phyloP scores from a whole-genome alignment of 2,797 vertebrate species.

The Sebastes minor region DNA sequence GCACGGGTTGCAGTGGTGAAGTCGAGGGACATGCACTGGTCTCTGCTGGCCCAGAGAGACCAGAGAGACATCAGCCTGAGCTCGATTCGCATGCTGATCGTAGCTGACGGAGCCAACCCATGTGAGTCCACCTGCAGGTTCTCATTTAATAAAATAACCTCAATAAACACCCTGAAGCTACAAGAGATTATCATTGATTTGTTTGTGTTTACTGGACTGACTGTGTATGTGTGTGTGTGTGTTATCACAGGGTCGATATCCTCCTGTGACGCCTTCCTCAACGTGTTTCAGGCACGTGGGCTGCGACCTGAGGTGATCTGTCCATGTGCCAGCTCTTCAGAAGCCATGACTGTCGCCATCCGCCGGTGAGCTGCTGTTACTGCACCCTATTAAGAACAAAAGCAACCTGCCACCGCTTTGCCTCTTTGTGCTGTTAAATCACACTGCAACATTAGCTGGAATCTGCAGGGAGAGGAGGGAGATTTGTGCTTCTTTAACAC shows the following conservation, averaged over 20 bases:
- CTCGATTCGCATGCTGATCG: conserved; percentile 93
- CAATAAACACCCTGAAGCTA: conserved; percentile 13
- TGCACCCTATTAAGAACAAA: conserved; percentile 37
- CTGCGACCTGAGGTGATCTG: conserved; percentile 95
- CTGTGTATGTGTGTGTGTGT: conserved; percentile 1
- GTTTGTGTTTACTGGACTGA: background rate
- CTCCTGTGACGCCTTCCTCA: conserved; percentile 97
- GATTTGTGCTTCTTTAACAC: conserved; percentile 1
- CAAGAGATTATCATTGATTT: conserved; percentile 25
- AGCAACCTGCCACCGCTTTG: background rate
- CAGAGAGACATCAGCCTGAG: conserved; percentile 93
- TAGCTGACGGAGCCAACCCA: conserved; percentile 95
- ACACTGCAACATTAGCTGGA: conserved; percentile 23
- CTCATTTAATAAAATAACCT: conserved; percentile 14
- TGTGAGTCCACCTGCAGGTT: conserved; percentile 83
- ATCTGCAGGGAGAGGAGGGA: conserved; percentile 1
- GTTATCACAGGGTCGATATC: conserved; percentile 92
- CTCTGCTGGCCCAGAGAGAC: conserved; percentile 94
- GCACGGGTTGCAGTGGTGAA: conserved; percentile 93
- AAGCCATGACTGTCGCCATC: conserved; percentile 94
- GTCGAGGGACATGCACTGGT: conserved; percentile 99
- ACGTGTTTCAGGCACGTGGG: conserved; percentile 94
- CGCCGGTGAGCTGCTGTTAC: conserved; percentile 84
- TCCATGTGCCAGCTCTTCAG: conserved; percentile 93
- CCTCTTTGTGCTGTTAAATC: conserved; percentile 12